Conservation (phyloP, 2,888 invertebrate genomes). For the Sinohyriopsis cumingii region DNA sequence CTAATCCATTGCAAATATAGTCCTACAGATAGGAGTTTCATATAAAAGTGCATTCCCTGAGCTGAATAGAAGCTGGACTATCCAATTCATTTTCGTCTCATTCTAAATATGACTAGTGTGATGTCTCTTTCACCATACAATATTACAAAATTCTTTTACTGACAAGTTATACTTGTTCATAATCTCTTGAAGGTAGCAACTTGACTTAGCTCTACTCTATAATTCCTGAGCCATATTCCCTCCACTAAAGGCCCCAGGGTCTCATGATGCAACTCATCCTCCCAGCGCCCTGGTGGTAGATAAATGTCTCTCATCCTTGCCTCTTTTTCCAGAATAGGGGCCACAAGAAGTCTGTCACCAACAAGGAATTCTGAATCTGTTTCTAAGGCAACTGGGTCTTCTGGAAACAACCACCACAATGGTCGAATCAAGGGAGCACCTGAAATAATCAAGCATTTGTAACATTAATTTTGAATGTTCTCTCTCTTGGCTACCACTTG, state of each 20-base stretch:
- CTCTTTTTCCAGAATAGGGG: slow-evolving; percentile 62
- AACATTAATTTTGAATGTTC: background rate
- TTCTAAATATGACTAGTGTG: too few relatives aligned
- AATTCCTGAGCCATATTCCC: slow-evolving; percentile 46
- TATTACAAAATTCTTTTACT: too few relatives aligned
- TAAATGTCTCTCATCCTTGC: slow-evolving; percentile 57
- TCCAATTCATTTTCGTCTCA: too few relatives aligned
- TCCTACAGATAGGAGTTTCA: too few relatives aligned
- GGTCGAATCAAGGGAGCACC: slow-evolving; percentile 90
- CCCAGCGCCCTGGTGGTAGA: slow-evolving; percentile 53
- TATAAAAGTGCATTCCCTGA: too few relatives aligned
- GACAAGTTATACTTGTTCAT: background rate
- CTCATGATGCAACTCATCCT: slow-evolving; percentile 34
- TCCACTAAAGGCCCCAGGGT: slow-evolving; percentile 28
- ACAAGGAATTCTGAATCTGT: slow-evolving; percentile 80
- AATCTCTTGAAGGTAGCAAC: slow-evolving; percentile 29
- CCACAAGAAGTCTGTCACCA: slow-evolving; percentile 63
- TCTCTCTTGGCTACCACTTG: too few relatives aligned
- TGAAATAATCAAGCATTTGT: slow-evolving; percentile 15
- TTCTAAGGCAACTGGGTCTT: slow-evolving; percentile 83
- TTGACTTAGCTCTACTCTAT: slow-evolving; percentile 25
- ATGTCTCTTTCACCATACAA: too few relatives aligned
- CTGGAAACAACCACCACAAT: slow-evolving; percentile 89
- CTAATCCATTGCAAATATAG: too few relatives aligned
- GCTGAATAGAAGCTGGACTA: too few relatives aligned